Base-by-base conservation (phyloP, 2,113 vertebrate species). In the Sisor rabdophorus region DNA sequence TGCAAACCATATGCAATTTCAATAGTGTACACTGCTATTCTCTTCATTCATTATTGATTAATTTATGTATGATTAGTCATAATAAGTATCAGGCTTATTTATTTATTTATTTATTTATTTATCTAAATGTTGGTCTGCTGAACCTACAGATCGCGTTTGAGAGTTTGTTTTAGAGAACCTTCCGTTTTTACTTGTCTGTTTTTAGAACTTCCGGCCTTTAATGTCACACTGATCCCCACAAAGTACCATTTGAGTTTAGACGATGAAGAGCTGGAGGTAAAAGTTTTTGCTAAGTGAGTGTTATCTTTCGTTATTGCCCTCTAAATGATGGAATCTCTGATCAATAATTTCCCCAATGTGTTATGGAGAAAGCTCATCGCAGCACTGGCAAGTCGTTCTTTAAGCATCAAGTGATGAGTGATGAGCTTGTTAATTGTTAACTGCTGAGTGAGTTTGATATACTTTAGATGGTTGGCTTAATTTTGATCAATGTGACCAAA, bases 161-260 rank as follows among this genome's bases (percentile, higher is more conserved):
- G n/a, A n/a, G n/a, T n/a, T 40, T n/a, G 3, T 40, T 12, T 0
- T 36, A 11, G 8, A 5, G 1, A n/a, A 64, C 11, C n/a, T 40
- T 2, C 4, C 11, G 4, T n/a, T 40, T 2, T 13, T 22, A 12
- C 19, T 36, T 44, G 55, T 63, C 8, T 3, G 15, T n/a, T 85
- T 83, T 48, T 70, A 92, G 91, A 90, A 54, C 89, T 92, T 2
- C 91, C 91, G 44, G 89, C 91, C 7, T 92, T 92, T 73, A 92
- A 92, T n/a, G 90, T 92, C 3, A 92, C 91, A 3, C 65, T 92
- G 80, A 86, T 80, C 0, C 89, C 89, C 6, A 86, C 16, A n/a
- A 88, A 86, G 26, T n/a, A 84, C 30, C 91, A 80, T 75, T 75
- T 92, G 59, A 80, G 52, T 52, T 76, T 91, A 65, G 86, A 90